phyloP scores from a whole-genome alignment of 2,113 vertebrate genomes.

The Eretmochelys imbricata region DNA sequence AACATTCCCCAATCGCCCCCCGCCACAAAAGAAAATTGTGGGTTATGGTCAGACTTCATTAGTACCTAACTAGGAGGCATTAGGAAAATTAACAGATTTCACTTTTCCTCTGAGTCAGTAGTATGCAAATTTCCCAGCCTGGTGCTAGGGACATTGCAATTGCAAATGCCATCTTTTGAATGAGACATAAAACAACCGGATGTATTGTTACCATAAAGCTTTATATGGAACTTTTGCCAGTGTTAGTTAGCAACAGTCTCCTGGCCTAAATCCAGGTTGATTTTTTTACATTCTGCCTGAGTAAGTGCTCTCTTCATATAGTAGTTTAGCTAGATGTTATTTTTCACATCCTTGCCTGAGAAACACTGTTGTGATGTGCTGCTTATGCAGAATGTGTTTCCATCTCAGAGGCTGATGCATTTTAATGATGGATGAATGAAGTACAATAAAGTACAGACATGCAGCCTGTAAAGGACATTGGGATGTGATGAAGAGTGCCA shows the following conservation, averaged over 20 bases:
- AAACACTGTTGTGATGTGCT: not conserved
- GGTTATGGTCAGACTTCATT: not conserved
- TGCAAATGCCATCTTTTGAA: not conserved
- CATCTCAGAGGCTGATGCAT: not conserved
- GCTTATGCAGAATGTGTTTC: not conserved
- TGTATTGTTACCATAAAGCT: not conserved
- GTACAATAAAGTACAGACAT: not conserved
- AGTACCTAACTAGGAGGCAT: not conserved
- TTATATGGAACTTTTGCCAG: not conserved
- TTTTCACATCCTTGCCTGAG: not conserved
- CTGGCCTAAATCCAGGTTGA: not conserved
- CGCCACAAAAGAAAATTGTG: not conserved
- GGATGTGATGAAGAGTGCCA: not conserved
- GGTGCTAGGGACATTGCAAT: not conserved
- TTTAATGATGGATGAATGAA: not conserved
- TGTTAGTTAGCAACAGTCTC: not conserved
- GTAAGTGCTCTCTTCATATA: not conserved
- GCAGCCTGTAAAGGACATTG: not conserved
- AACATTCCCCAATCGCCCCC: not conserved
- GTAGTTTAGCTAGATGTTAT: not conserved
- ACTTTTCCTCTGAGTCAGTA: not conserved
- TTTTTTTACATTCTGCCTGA: not conserved
- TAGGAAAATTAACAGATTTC: not conserved
- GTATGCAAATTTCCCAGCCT: rapidly evolving
- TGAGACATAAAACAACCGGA: not conserved